Evolutionary conservation across 2,113 vertebrate genomes (phyloP), one percentile per base, ranked within the genome.

Genomic region (Eira barbara): DNA sequence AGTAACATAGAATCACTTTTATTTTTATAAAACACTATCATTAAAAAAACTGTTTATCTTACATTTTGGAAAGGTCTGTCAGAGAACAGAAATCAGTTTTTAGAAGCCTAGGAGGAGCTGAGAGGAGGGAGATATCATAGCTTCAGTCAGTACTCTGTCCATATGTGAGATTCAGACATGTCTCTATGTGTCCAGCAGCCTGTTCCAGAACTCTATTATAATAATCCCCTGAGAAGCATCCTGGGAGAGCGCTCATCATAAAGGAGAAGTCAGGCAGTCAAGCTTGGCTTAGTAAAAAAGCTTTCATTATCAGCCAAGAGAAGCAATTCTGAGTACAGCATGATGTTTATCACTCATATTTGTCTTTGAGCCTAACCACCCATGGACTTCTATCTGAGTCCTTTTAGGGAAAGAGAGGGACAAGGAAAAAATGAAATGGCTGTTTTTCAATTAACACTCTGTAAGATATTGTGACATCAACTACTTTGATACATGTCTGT

Each of bases 261-360:
- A 95, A 79, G 55, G n/a, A 90, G 89, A 36, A 52, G 45, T 31
- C 74, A 29, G 79, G 71, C 76, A 94, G 76, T 93, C 80, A 94
- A 79, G 47, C 91, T 67, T 84, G 67, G 25, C 78, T 93, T 74
- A 83, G 71, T 83, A 81, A 83, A 94, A 94, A 97, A 81, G 8
- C 34, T 76, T 95, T 96, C 97, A 91, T 97, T 97, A 95, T 95
- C 84, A 96, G 91, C 34, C 82, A 78, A 78, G 81, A 93, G 78
- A 92, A 96, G 59, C 47, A 78, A 89, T 95, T 91, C 93, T 81
- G 78, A 96, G 69, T 85, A 61, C 49, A 79, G 61, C 52, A 65
- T 63, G 80, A 71, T 87, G 59, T 61, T 67, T 85, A 86, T 95
- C 89, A 81, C 93, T 97, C 78, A 82, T 73, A 76, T 87, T 95